Conservation (phyloP, 2,888 invertebrate genomes). For the Ennomos erosarius region DNA sequence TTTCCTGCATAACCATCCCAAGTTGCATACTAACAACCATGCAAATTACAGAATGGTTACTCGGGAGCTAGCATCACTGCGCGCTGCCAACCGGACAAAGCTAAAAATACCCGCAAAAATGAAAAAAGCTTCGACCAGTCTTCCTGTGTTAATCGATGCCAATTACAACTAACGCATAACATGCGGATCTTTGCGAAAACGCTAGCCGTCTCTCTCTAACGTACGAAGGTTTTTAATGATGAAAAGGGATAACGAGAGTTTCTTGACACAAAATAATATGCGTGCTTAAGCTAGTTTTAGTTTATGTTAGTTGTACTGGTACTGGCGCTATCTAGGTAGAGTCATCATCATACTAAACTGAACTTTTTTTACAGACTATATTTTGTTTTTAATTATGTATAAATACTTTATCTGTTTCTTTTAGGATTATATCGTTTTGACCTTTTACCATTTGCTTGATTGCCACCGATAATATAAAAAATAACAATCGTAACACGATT, state of each 20-base stretch:
- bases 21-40: constrained; percentile 14
- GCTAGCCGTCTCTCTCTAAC: constrained; percentile 28
- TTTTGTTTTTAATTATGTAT: no score
- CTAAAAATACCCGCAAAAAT: constrained; percentile 61
- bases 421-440: no score
- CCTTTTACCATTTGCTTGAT: no score
- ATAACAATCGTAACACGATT: no score
- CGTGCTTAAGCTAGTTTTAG: constrained; percentile 3
- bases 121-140: constrained; percentile 68
- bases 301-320: constrained; percentile 19
- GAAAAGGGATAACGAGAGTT: constrained; percentile 25
- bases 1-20: constrained; percentile 9
- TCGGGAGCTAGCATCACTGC: constrained; percentile 17
- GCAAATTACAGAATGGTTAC: constrained; percentile 15
- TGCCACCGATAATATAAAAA: no score
- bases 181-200: constrained; percentile 29
- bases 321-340: constrained; percentile 1
- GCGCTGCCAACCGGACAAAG: constrained; percentile 33
- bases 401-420: no score
- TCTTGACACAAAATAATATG: constrained; percentile 24
- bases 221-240: neutral
- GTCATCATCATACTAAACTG: neutral
- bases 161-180: constrained; percentile 63
- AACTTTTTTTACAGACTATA: neutral
- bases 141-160: constrained; percentile 83